Evolutionary conservation across 2,797 vertebrate genomes (phyloP), one percentile per base, ranked within the genome.

Genomic region (Salarias fasciatus): DNA sequence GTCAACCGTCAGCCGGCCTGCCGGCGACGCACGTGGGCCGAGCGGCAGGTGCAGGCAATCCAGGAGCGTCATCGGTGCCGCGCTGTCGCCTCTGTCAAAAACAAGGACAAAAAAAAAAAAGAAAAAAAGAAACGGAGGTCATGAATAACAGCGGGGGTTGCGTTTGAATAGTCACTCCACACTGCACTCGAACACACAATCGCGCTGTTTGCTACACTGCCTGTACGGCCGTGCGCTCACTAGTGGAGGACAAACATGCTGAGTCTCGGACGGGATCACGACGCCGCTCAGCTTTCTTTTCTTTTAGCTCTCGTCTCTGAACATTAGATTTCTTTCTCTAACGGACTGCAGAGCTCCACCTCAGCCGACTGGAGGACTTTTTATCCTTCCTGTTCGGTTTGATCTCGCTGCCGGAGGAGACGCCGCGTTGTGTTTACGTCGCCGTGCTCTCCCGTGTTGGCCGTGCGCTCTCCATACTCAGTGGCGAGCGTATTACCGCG

Each of bases 41-140:
- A 86, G 76, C 72, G 80, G 82, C 80, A 88, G 87, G 85, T 90
- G 89, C 43, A 63, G 76, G 69, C 38, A 37, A 65, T 87, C 89
- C 63, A 14, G 71, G 69, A 51, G 76, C 69, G 61, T 56, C 69
- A 68, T 48, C 24, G 71, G 63, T 5, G 46, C 52, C 69, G 12
- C 28, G 1, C 33, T 43, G 60, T 70, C 58, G 68, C 57, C 68
- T 82, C 81, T 68, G 76, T 77, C 60, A 54, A 75, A 83, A 82
- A 77, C 65, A 73, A 73, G 65, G 4, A 4, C 5, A 31, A 4
- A 33, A 33, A 33, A 33, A 56, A n/a, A n/a, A n/a, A n/a, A 75
- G 81, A 81, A 77, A 63, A 74, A 73, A 66, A 50, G 48, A 53
- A 85, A 82, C 67, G 40, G 60, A 69, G 57, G 61, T 66, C 74